Evolutionary conservation across 1,140 invertebrate species (phyloP), one percentile per base, ranked within the genome.

Genomic region (Drosophila jambulina): DNA sequence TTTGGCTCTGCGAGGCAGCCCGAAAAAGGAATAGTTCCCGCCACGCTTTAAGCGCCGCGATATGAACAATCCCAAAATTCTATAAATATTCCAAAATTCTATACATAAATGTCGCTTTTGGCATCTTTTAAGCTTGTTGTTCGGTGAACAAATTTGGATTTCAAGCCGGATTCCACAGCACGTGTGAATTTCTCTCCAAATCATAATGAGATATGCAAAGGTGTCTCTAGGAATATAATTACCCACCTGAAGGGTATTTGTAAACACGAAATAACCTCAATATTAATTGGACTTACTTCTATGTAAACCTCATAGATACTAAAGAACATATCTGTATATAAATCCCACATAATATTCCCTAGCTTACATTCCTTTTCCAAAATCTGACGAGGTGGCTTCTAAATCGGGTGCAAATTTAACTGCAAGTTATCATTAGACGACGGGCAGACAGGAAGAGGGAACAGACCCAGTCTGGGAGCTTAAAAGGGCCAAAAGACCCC

Each of bases 401-500:
- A 65, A 69, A 25, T 23, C 42, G 56, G 58, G 32, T 65, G 45
- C 23, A 69, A 65, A 53, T 69, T 43, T 42, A 32, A 12, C 62
- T 23, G 67, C 63, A 70, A 69, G 67, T 68, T 68, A 70, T 70
- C 62, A 60, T 72, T 60, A 60, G 53, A 70, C 43, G 53, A 70
- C 43, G 15, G 3, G 23, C 19, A 59, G 36, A 71, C 69, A 72
- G 69, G 54, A 72, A 72, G 42, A 71, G 53, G 32, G 67, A 68
- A 65, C 29, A 45, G 32, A 32, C 48, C 21, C 34, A 51, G 62
- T 54, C 48, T 51, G 38, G 68, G 45, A 57, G 67, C 27, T 51
- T 7, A 43, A 59, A 68, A 57, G 63, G 53, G 46, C 67, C 56
- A 2, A 60, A 40, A 49, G 21, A 4, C 25, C 34, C 29, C 12